These are phyloP conservation scores for Goniozus legneri DNA, from an alignment of 1,140 invertebrate species.

Conservation along the genomic window DNA sequence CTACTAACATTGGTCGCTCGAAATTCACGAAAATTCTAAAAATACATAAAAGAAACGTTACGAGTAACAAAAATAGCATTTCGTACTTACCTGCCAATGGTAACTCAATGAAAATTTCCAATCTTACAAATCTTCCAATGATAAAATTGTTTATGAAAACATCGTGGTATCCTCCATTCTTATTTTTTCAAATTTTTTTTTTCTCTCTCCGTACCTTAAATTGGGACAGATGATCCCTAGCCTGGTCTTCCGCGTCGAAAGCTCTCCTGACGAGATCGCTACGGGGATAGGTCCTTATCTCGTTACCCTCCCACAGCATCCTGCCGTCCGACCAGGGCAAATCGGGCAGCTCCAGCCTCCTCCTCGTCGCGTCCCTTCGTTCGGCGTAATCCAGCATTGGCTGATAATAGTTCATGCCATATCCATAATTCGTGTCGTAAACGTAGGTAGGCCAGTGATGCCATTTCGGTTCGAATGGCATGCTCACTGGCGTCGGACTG, in stretches of 20 bases:
- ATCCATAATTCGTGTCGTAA: constrained; percentile 77
- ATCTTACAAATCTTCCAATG: too few relatives aligned
- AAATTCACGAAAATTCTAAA: too few relatives aligned
- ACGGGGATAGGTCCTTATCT: constrained; percentile 60
- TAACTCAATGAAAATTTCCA: too few relatives aligned
- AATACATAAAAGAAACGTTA: too few relatives aligned
- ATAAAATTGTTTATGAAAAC: too few relatives aligned
- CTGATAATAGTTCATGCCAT: constrained; percentile 76
- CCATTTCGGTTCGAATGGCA: constrained; percentile 53
- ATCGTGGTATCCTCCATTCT: too few relatives aligned
- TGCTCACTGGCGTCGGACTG: constrained; percentile 39
- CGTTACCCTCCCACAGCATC: constrained; percentile 47
- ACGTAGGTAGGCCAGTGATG: constrained; percentile 57
- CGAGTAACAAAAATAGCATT: too few relatives aligned
- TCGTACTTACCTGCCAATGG: too few relatives aligned
- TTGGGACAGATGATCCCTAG: constrained; percentile 62
- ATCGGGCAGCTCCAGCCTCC: constrained; percentile 54
- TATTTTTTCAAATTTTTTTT: too few relatives aligned
- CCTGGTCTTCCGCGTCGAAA: constrained; percentile 61
- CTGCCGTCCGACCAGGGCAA: constrained; percentile 73
- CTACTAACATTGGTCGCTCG: too few relatives aligned
- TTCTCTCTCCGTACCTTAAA: constrained; percentile 49
- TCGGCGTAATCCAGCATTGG: constrained; percentile 81
- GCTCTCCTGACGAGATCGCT: constrained; percentile 64
- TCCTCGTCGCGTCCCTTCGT: constrained; percentile 38